These are phyloP conservation scores for Patiria miniata DNA, from an alignment of 35 echinoderm and acorn worm genomes.

Conservation along the genomic window DNA sequence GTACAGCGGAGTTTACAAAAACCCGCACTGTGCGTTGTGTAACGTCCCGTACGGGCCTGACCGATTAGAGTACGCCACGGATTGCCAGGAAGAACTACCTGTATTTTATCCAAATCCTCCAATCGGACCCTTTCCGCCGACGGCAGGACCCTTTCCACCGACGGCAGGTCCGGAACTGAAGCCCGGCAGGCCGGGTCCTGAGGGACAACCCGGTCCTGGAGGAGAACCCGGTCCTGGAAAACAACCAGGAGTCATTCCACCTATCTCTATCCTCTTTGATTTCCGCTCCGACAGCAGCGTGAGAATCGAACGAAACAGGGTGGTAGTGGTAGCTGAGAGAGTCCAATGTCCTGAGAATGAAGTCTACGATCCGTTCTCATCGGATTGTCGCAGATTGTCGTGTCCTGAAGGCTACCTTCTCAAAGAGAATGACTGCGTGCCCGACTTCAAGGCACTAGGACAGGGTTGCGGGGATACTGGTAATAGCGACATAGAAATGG, in stretches of 20 bases:
- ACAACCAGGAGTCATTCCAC: neutral
- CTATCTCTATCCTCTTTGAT: constrained; percentile 18
- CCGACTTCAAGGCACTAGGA: too few relatives aligned
- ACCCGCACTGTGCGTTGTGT: constrained; percentile 2
- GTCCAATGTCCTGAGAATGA: neutral
- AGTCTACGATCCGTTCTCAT: constrained; percentile 12
- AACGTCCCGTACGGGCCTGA: neutral
- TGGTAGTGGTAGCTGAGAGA: neutral
- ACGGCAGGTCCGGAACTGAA: too few relatives aligned
- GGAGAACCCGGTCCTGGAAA: too few relatives aligned
- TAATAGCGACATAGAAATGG: neutral
- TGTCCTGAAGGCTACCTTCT: constrained; percentile 14
- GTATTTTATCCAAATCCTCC: neutral
- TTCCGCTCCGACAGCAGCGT: constrained; percentile 29
- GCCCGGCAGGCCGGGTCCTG: too few relatives aligned
- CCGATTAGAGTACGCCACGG: neutral
- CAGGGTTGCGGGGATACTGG: neutral
- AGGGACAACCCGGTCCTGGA: too few relatives aligned
- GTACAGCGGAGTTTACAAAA: neutral
- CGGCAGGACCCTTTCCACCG: too few relatives aligned
- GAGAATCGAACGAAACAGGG: neutral
- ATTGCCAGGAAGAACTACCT: neutral
- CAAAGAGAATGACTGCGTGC: neutral
- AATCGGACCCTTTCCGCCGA: too few relatives aligned
- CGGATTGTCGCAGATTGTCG: neutral